Percentiles rank a stretch among this genome's conserved stretches.
phyloP scores from a whole-genome alignment of 2,797 vertebrate genomes.

The Aplochiton taeniatus region DNA sequence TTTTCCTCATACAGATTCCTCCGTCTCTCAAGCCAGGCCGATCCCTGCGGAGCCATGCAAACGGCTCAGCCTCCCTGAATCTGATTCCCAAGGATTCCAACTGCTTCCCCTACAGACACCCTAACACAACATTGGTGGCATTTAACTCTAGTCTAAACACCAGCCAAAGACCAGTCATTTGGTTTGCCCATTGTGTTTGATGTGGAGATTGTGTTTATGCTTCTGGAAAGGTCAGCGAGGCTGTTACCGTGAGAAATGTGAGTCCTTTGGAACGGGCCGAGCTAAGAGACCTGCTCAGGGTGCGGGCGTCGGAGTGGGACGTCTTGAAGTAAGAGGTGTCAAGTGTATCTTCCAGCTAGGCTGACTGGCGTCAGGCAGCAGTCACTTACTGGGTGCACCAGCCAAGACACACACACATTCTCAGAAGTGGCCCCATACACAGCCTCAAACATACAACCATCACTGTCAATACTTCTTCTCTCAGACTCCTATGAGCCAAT shows the following conservation, averaged over 20 bases:
- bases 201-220: not conserved
- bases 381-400: not conserved
- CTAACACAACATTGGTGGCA: too few species aligned
- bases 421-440: not conserved
- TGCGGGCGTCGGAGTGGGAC: constrained; percentile 1
- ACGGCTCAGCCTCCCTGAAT: too few species aligned
- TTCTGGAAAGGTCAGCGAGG: constrained; percentile 1
- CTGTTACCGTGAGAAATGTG: not conserved
- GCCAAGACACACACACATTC: constrained; percentile 13
- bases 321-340: constrained; percentile 39
- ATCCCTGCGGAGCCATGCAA: too few species aligned
- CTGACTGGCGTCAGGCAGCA: constrained; percentile 18
- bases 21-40: too few species aligned
- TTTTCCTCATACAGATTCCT: too few species aligned
- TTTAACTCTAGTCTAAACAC: too few species aligned
- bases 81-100: too few species aligned
- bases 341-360: constrained; percentile 35
- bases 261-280: not conserved
- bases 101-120: too few species aligned
- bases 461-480: too few species aligned
- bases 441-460: not conserved
- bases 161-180: too few species aligned
- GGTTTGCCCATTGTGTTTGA: not conserved
- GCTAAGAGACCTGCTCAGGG: not conserved
- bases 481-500: too few species aligned